A percentile compares a stretch with the other conserved stretches of the same genome.
Conservation (phyloP, 1,140 invertebrate genomes). For the Drusus annulatus region DNA sequence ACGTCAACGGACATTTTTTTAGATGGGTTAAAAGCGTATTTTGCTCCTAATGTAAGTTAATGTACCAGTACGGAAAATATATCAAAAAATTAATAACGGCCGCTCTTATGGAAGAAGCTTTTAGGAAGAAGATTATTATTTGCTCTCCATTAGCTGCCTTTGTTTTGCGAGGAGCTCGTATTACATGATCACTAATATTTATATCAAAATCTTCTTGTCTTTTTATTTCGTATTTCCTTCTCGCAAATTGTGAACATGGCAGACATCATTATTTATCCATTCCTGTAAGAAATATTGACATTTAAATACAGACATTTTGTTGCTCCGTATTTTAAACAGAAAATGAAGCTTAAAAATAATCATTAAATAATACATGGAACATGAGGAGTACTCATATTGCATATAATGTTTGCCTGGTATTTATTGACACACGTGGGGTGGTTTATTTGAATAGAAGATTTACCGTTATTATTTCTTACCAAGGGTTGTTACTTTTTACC, state of each 20-base stretch:
- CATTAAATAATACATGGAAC: too few species aligned
- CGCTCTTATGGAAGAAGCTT: slow-evolving; percentile 37
- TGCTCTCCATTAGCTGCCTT: slow-evolving; percentile 53
- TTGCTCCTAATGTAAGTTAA: slow-evolving; percentile 13
- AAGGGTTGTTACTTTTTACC: too few species aligned
- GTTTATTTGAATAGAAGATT: too few species aligned
- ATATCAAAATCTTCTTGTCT: slow-evolving; percentile 32
- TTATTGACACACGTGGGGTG: too few species aligned
- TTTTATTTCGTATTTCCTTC: slow-evolving; percentile 5
- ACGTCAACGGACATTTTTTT: too few species aligned
- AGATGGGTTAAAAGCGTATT: too few species aligned
- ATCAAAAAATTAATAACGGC: slow-evolving; percentile 26
- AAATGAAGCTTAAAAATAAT: too few species aligned
- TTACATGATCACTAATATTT: slow-evolving; percentile 57
- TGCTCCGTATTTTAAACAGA: too few species aligned
- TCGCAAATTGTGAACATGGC: not conserved
- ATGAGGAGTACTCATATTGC: too few species aligned
- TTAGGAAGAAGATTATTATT: slow-evolving; percentile 51
- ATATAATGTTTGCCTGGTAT: too few species aligned
- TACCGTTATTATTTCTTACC: too few species aligned
- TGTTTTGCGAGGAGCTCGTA: slow-evolving; percentile 52
- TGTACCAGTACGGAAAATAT: slow-evolving; percentile 23
- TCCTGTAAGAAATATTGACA: not conserved
- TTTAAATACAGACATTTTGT: too few species aligned
- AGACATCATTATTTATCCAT: not conserved